Conservation (phyloP, 1,140 invertebrate species). For the Sycophaga agraensis region DNA sequence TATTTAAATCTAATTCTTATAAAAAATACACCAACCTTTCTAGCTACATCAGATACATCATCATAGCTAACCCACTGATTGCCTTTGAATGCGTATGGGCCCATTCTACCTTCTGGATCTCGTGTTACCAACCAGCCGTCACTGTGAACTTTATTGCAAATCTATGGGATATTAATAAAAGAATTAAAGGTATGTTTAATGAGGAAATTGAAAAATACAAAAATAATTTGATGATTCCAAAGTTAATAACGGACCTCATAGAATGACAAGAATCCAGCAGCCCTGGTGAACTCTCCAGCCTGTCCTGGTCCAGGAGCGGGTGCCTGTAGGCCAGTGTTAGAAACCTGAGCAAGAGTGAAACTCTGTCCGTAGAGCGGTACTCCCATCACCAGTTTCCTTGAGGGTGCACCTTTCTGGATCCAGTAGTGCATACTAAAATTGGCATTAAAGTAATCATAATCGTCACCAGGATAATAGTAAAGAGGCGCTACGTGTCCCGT, state of each 20-base stretch:
- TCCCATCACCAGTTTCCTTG: constrained; percentile 76
- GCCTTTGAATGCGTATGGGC: constrained; percentile 71
- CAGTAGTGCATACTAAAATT: constrained; percentile 83
- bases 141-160: constrained; percentile 65
- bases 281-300: constrained; percentile 76
- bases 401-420: constrained; percentile 74
- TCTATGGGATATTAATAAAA: constrained; percentile 57
- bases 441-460: constrained; percentile 72
- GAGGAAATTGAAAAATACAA: too few relatives aligned
- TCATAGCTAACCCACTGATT: constrained; percentile 85
- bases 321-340: constrained; percentile 65
- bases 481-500: constrained; percentile 82
- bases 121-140: constrained; percentile 68
- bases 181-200: not conserved
- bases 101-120: constrained; percentile 66
- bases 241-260: constrained; percentile 69
- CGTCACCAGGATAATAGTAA: constrained; percentile 70
- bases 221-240: too few relatives aligned
- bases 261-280: constrained; percentile 80
- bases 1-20: too few relatives aligned
- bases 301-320: constrained; percentile 72
- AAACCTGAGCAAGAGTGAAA: constrained; percentile 67
- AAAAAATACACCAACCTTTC: constrained; percentile 43
- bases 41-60: constrained; percentile 67
- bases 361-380: constrained; percentile 84